These are phyloP conservation scores for Xiphophorus birchmanni DNA, from an alignment of 2,797 vertebrate genomes.

Conservation along the genomic window DNA sequence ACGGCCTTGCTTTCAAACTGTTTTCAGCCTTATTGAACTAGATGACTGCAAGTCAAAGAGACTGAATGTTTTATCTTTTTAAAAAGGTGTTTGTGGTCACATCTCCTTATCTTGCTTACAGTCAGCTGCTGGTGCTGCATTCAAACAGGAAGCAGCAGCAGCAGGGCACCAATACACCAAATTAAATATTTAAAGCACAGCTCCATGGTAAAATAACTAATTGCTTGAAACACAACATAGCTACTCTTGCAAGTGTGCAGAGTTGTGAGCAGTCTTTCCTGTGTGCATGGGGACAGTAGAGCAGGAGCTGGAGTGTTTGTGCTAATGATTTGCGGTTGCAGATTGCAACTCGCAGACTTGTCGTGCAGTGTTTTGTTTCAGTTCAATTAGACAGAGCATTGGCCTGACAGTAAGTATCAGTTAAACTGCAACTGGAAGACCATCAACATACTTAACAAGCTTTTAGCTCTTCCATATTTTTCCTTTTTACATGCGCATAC, in stretches of 20 bases:
- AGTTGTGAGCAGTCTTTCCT: conserved; percentile 8
- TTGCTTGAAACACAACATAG: conserved; percentile 43
- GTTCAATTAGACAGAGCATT: conserved; percentile 60
- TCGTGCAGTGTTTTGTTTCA: conserved; percentile 55
- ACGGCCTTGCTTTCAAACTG: conserved; percentile 37
- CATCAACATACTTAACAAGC: conserved; percentile 66
- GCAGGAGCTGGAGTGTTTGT: conserved; percentile 22
- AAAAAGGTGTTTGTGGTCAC: conserved; percentile 14
- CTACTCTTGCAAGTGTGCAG: conserved; percentile 33
- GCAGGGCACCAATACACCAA: conserved; percentile 58
- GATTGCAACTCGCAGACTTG: conserved; percentile 38
- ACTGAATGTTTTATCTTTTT: conserved; percentile 53
- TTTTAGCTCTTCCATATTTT: conserved; percentile 45
- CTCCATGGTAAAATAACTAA: conserved; percentile 67
- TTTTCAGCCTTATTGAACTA: conserved; percentile 43
- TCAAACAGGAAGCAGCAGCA: conserved; percentile 58
- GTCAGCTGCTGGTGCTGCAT: conserved; percentile 64
- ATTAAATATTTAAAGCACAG: conserved; percentile 76
- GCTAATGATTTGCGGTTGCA: conserved; percentile 56
- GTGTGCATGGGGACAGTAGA: conserved; percentile 15
- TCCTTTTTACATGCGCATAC: conserved; percentile 9
- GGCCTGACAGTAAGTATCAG: conserved; percentile 58
- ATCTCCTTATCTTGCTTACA: conserved; percentile 20
- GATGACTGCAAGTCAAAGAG: conserved; percentile 50
- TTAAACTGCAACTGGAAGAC: conserved; percentile 62